Base-by-base conservation (phyloP, 2,888 invertebrate species). In the Saturnia pavonia region DNA sequence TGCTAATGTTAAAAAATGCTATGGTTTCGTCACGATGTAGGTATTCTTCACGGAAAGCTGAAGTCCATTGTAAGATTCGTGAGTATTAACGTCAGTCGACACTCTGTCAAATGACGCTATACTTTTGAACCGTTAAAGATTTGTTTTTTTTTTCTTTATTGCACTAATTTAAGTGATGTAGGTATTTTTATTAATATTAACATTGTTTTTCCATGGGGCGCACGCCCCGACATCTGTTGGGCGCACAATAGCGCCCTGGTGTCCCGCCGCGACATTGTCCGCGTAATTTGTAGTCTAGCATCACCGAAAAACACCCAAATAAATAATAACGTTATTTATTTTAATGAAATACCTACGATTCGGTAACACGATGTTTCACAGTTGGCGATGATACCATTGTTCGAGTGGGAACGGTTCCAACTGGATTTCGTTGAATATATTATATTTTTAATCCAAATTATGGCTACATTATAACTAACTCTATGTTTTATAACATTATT, bases 271-370 rank as follows among this genome's bases (percentile, higher is more conserved):
- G 94, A 80, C 78, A 90, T 94, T 94, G 93, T 94, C 88, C 90
- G 77, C 78, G 82, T 92, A 91, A 93, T 94, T 93, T 92, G 93
- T 93, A 91, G 90, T 90, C 88, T 69, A 84, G 85, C 89, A 90
- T 90, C 87, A 87, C 87, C 83, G 82, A 85, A 88, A 90, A 90
- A 91, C 88, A 89, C 83, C 83, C 85, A 84, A 84, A 89, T 88
- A 92, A 92, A 91, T 90, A 91, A 92, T 91, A 90, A 88, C 85
- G 87, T 90, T 91, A 91, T 91, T 91, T 88, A 87, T 88, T 90
- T 89, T 89, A 88, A 90, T 89, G 86, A 89, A 91, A 88, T 84
- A 82, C 85, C 84, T 87, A 79, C 77, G 76, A 90, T 88, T 45
- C 45, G 48, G 42, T 40, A 69, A 69, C 57, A 69, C 43, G 42